Percentiles rank a stretch among this genome's conserved stretches.
Conservation (phyloP, 2,888 invertebrate species). For the Drosophila birchii region DNA sequence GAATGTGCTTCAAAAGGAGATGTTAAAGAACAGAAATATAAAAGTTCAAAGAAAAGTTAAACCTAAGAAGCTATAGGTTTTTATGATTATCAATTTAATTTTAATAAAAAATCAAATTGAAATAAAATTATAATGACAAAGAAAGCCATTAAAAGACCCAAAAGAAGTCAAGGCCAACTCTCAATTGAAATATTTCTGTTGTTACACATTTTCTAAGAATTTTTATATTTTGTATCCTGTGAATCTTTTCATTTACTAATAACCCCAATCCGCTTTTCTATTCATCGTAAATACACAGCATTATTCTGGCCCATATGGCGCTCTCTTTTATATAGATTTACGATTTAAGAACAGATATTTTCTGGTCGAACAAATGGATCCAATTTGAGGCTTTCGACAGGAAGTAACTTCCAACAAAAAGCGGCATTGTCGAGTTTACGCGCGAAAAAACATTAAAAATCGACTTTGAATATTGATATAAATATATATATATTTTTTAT, state of each 20-base stretch:
- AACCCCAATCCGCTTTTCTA: not conserved
- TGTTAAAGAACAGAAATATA: not conserved
- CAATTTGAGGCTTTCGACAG: not conserved
- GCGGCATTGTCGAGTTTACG: slow-evolving; percentile 6
- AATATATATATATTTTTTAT: not conserved
- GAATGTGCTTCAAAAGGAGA: not conserved
- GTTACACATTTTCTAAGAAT: not conserved
- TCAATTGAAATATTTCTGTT: not conserved
- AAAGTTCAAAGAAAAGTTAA: too few relatives aligned
- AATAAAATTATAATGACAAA: not conserved
- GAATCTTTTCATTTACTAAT: not conserved
- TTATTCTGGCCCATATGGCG: not conserved
- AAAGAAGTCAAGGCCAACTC: too few relatives aligned
- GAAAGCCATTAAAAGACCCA: not conserved
- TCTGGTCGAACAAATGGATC: slow-evolving; percentile 6
- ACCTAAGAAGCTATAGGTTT: not conserved
- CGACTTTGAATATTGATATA: slow-evolving; percentile 8
- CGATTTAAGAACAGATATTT: not conserved
- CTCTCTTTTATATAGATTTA: not conserved
- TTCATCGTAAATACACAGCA: not conserved
- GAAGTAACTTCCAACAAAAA: not conserved
- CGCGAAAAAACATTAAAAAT: not conserved
- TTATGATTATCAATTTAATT: not conserved
- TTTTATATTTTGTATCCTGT: not conserved
- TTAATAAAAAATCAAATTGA: not conserved